Percentiles rank a stretch among this genome's conserved stretches.
These are phyloP conservation scores for Sarcophaga carnaria DNA, from an alignment of 2,888 invertebrate genomes.

Conservation along the genomic window DNA sequence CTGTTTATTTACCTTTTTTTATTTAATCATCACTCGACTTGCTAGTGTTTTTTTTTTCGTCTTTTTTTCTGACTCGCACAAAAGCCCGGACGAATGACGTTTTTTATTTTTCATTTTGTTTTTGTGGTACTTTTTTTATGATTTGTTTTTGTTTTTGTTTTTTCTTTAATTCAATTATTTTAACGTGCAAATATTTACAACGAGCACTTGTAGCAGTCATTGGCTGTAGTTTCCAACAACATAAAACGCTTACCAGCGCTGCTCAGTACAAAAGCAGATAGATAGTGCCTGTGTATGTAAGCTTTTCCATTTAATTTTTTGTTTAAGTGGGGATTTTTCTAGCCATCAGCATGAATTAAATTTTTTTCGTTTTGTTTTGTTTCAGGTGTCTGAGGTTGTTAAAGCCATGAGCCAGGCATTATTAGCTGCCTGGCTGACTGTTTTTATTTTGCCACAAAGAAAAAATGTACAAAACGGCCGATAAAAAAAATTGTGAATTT, in stretches of 20 bases:
- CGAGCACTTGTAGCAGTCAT: conserved; percentile 40
- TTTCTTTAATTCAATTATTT: conserved; percentile 56
- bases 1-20: conserved; percentile 29
- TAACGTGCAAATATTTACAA: conserved; percentile 65
- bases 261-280: neutral
- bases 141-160: neutral
- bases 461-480: conserved; percentile 11
- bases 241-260: neutral
- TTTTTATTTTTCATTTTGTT: conserved; percentile 40
- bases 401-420: conserved; percentile 32
- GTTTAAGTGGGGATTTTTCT: conserved; percentile 47
- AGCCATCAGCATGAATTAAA: conserved; percentile 20
- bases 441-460: conserved; percentile 23
- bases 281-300: neutral
- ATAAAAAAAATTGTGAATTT: conserved; percentile 16
- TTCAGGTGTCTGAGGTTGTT: conserved; percentile 51
- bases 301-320: conserved; percentile 1
- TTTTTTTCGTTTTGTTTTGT: conserved; percentile 19
- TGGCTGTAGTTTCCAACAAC: conserved; percentile 1
- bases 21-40: conserved; percentile 61
- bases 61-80: conserved; percentile 29
- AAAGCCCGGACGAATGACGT: conserved; percentile 42
- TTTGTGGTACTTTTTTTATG: neutral
- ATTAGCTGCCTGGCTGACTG: conserved; percentile 1
- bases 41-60: neutral